Percentiles rank a stretch among this genome's conserved stretches.
These are phyloP conservation scores for Diachasma alloeum DNA, from an alignment of 1,140 invertebrate species.

Conservation along the genomic window DNA sequence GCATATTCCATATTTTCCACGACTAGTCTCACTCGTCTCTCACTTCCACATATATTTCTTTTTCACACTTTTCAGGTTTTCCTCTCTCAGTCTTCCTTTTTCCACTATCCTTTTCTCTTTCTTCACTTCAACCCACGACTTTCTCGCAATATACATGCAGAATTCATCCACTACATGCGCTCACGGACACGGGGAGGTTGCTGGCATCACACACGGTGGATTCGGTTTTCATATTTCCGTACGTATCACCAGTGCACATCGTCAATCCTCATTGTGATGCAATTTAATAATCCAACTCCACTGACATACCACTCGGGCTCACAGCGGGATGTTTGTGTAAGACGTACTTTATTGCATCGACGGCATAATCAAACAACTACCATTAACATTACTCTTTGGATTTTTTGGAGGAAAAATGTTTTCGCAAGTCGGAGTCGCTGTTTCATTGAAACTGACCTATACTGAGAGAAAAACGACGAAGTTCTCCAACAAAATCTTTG, in stretches of 20 bases:
- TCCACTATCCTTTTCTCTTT: slow-evolving; percentile 11
- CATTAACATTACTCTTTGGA: not conserved
- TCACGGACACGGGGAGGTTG: not conserved
- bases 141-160: not conserved
- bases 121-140: not conserved
- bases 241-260: not conserved
- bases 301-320: not conserved
- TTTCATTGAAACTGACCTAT: too few relatives aligned
- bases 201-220: not conserved
- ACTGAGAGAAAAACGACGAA: too few relatives aligned
- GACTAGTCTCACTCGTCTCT: slow-evolving; percentile 34
- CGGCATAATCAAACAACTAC: not conserved
- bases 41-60: slow-evolving; percentile 18
- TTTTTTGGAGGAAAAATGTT: too few relatives aligned
- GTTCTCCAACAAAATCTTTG: too few relatives aligned
- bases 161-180: not conserved
- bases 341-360: not conserved
- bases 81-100: not conserved
- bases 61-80: slow-evolving; percentile 9
- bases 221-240: slow-evolving; percentile 2
- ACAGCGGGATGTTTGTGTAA: not conserved
- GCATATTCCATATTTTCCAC: slow-evolving; percentile 23
- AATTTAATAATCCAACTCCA: slow-evolving; percentile 16
- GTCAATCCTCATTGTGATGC: slow-evolving; percentile 5
- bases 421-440: too few relatives aligned